phyloP scores from a whole-genome alignment of 2,888 invertebrate genomes.

The Aphodius granarius region DNA sequence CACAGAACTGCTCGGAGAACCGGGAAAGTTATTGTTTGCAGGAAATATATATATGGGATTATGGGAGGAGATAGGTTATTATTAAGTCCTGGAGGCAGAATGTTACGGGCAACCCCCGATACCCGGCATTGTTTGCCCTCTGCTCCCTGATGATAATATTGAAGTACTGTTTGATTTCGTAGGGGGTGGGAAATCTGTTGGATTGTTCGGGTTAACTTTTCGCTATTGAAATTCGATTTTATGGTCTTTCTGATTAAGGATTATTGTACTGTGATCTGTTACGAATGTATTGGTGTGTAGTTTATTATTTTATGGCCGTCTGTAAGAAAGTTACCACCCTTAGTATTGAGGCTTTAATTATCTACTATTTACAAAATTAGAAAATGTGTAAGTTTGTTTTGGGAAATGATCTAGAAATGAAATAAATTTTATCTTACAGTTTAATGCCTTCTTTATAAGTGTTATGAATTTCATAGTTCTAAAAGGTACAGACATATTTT shows the following conservation, averaged over 20 bases:
- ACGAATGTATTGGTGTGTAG: background rate
- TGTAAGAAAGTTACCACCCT: background rate
- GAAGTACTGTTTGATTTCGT: background rate
- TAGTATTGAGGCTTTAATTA: too few relatives aligned
- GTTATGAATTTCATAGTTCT: too few relatives aligned
- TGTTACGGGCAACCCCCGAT: slow-evolving; percentile 32
- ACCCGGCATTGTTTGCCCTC: slow-evolving; percentile 36
- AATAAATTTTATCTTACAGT: too few relatives aligned
- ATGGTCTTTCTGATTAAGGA: too few relatives aligned
- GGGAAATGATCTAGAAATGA: too few relatives aligned
- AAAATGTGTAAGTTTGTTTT: too few relatives aligned
- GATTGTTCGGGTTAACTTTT: background rate
- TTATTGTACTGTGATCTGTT: background rate
- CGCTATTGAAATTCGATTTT: background rate
- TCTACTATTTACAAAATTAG: too few relatives aligned
- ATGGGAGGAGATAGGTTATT: slow-evolving; percentile 41
- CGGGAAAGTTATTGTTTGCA: slow-evolving; percentile 45
- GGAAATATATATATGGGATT: slow-evolving; percentile 46
- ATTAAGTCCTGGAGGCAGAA: slow-evolving; percentile 42
- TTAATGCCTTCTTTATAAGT: too few relatives aligned
- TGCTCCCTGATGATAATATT: slow-evolving; percentile 35
- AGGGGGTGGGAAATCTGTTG: background rate
- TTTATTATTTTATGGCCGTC: background rate
- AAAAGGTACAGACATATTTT: too few relatives aligned
- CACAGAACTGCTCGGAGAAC: background rate